Percentiles rank a stretch among this genome's conserved stretches.
Conservation (phyloP, 2,797 vertebrate genomes). For the Ceryle rudis region DNA sequence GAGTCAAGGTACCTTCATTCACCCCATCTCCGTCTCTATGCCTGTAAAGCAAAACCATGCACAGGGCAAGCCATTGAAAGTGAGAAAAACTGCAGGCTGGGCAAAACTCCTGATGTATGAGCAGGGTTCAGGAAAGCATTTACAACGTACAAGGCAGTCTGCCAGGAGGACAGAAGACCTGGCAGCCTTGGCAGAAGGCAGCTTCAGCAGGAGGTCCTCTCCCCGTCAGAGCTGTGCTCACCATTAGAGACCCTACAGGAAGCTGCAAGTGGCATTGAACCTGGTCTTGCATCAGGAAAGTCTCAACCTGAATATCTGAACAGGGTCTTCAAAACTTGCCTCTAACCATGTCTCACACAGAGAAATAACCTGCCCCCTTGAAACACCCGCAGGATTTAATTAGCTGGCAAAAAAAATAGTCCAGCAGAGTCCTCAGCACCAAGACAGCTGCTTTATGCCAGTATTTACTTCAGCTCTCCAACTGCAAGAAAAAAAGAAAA, state of each 20-base stretch:
- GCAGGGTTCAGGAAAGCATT: not conserved
- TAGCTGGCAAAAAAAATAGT: not conserved
- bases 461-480: not conserved
- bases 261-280: not conserved
- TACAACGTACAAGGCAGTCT: not conserved
- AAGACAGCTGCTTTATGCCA: not conserved
- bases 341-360: rapidly evolving
- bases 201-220: not conserved
- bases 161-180: not conserved
- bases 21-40: not conserved
- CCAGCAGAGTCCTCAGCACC: not conserved
- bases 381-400: not conserved
- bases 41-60: not conserved
- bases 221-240: not conserved
- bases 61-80: not conserved
- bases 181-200: not conserved
- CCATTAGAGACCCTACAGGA: not conserved
- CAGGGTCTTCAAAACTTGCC: not conserved
- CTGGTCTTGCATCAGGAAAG: not conserved
- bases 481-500: not conserved
- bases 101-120: not conserved
- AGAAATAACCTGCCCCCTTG: not conserved
- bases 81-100: not conserved
- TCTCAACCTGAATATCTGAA: not conserved
- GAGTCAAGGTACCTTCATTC: not conserved